Conservation (phyloP, 2,888 invertebrate genomes). For the Strigamia maritima region DNA sequence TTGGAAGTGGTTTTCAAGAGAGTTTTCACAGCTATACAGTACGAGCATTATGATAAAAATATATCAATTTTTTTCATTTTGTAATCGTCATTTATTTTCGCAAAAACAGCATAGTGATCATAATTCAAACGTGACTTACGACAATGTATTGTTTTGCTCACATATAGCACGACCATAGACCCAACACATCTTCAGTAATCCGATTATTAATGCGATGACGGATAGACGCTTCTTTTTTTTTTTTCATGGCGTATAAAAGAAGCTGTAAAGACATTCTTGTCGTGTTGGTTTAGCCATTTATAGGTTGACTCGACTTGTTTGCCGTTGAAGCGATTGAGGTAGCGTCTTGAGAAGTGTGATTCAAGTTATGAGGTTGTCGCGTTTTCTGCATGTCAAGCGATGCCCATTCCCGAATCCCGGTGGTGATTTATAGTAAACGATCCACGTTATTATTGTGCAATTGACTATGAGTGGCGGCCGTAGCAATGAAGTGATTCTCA, state of each 20-base stretch:
- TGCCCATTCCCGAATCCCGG: conserved; percentile 3
- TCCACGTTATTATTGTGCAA: conserved; percentile 12
- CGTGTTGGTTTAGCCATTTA: conserved; percentile 1
- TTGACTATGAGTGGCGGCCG: conserved; percentile 13
- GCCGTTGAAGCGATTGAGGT: conserved; percentile 8
- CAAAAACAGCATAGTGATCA: too few species aligned
- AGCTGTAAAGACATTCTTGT: neutral
- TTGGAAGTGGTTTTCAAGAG: too few species aligned
- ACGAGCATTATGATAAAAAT: too few species aligned
- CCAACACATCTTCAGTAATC: too few species aligned
- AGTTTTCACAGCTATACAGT: too few species aligned
- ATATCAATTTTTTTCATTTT: too few species aligned
- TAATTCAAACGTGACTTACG: too few species aligned
- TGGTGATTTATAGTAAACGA: neutral
- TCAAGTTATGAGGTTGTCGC: conserved; percentile 6
- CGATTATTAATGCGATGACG: too few species aligned
- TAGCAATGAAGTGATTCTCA: conserved; percentile 16
- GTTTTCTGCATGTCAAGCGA: conserved; percentile 7
- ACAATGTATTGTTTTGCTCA: too few species aligned
- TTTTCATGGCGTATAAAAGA: neutral
- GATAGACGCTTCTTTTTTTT: neutral
- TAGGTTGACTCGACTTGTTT: neutral
- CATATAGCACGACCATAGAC: too few species aligned
- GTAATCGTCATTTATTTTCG: too few species aligned
- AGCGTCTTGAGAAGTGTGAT: conserved; percentile 6